Evolutionary conservation across 2,797 vertebrate genomes (phyloP).

Genomic region (Tangara arthus): DNA sequence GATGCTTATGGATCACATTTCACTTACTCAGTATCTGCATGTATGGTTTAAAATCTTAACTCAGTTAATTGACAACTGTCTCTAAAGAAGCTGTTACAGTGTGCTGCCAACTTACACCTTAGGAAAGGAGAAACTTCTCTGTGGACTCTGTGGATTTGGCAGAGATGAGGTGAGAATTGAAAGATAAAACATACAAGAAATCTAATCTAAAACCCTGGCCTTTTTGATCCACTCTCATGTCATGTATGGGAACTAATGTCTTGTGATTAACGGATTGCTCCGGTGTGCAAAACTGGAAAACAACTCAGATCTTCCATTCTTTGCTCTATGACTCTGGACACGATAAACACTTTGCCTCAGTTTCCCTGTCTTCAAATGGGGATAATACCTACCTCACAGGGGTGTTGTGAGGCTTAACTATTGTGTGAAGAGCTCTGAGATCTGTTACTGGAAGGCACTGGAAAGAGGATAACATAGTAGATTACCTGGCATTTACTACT

Average conservation of each 20-base stretch:
- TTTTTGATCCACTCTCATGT: not conserved
- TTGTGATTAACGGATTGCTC: not conserved
- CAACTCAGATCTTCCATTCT: slow-evolving; percentile 6
- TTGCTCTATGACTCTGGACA: slow-evolving; percentile 12
- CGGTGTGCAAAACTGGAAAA: slow-evolving; percentile 33
- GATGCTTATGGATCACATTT: not conserved
- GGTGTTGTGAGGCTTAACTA: slow-evolving; percentile 49
- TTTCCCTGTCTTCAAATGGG: slow-evolving; percentile 38
- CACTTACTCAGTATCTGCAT: not conserved
- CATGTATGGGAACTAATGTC: not conserved
- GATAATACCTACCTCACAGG: slow-evolving; percentile 63
- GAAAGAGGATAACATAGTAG: not conserved
- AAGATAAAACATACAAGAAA: not conserved
- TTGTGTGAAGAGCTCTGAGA: slow-evolving; percentile 8
- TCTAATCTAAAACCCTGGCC: not conserved
- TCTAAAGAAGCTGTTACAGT: slow-evolving; percentile 40
- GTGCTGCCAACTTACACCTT: not conserved
- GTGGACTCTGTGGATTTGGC: not conserved
- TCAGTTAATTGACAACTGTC: not conserved
- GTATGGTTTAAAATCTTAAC: not conserved
- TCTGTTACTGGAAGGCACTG: slow-evolving; percentile 26
- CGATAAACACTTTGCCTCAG: slow-evolving; percentile 34
- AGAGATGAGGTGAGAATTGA: not conserved
- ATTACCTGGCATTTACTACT: not conserved
- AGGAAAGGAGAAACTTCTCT: not conserved